Evolutionary conservation across 1,140 invertebrate genomes (phyloP), one percentile per base, ranked within the genome.

Genomic region (Drosophila sechellia): DNA sequence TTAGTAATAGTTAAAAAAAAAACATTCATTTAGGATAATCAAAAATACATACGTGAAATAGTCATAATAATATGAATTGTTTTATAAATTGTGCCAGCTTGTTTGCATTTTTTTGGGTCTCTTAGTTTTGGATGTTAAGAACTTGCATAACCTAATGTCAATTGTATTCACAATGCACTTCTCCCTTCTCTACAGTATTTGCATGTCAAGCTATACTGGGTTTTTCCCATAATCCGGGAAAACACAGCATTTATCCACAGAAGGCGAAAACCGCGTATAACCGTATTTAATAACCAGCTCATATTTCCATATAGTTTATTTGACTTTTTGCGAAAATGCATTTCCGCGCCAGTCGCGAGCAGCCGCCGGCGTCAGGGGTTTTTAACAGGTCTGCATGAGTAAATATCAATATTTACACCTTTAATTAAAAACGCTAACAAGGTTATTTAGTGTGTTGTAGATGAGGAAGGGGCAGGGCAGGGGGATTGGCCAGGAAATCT

Each of bases 381-480:
- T 54, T 58, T 34, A 52, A 65, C 53, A 53, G 46, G 58, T 68
- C 45, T 63, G 81, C 79, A 52, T 70, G 81, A 77, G 81, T 87
- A 89, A 89, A 87, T 90, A 84, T 90, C 87, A 89, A 90, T 90
- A 90, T 87, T 90, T 90, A 87, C 87, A 90, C 81, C 87, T 90
- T 90, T 90, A 90, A 90, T 90, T 90, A 90, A 90, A 90, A 90
- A 83, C 87, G 77, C 87, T 90, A 90, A 90, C 87, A 90, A 81
- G 83, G 87, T 90, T 90, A 90, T 90, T 90, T 87, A 90, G 79
- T 83, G 49, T 56, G 61, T 69, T 73, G 43, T 53, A 60, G 40
- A 22, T 4, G 25, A 50, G 58, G 37, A 13, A 11, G 17, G 20
- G 8, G 17, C 17, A 1, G 17, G 10, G 13, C 52, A 6, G 8